Evolutionary conservation across 2,888 invertebrate genomes (phyloP).

Genomic region (Beris morrisii): DNA sequence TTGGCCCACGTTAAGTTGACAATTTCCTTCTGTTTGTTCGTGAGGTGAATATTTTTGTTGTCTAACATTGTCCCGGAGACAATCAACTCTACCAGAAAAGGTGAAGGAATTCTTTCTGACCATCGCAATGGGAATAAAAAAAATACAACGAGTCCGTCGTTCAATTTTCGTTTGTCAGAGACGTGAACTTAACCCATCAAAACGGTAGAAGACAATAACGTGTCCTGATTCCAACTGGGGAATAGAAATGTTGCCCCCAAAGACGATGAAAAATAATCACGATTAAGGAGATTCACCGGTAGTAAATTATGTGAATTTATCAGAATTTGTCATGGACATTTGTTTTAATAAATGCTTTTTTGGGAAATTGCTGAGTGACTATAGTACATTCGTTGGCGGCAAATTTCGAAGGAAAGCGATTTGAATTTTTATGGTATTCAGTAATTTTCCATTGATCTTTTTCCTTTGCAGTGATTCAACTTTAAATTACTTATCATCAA

Average conservation of each 20-base stretch:
- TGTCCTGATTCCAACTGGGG: too few species aligned
- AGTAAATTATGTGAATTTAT: constrained; percentile 34
- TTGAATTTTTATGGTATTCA: too few species aligned
- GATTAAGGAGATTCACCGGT: constrained; percentile 33
- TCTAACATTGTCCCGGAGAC: constrained; percentile 18
- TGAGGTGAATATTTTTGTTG: constrained; percentile 38
- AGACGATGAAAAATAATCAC: constrained; percentile 32
- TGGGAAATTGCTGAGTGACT: too few species aligned
- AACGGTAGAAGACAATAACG: too few species aligned
- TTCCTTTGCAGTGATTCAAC: too few species aligned
- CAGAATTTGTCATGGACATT: constrained; percentile 35
- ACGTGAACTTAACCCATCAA: background rate
- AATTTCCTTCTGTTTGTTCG: constrained; percentile 40
- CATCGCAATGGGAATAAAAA: background rate
- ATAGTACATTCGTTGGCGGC: too few species aligned
- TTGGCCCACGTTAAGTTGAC: constrained; percentile 38
- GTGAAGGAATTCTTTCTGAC: constrained; percentile 12
- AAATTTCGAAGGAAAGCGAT: too few species aligned
- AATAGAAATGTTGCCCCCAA: background rate
- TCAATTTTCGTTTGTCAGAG: background rate
- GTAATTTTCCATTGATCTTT: too few species aligned
- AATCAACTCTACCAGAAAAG: background rate
- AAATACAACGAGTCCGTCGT: background rate
- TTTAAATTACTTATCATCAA: too few species aligned
- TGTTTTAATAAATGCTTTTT: constrained; percentile 29